Evolutionary conservation across 2,888 invertebrate species (phyloP), one percentile per base, ranked within the genome.

Genomic region (Hofmannophila pseudospretella): DNA sequence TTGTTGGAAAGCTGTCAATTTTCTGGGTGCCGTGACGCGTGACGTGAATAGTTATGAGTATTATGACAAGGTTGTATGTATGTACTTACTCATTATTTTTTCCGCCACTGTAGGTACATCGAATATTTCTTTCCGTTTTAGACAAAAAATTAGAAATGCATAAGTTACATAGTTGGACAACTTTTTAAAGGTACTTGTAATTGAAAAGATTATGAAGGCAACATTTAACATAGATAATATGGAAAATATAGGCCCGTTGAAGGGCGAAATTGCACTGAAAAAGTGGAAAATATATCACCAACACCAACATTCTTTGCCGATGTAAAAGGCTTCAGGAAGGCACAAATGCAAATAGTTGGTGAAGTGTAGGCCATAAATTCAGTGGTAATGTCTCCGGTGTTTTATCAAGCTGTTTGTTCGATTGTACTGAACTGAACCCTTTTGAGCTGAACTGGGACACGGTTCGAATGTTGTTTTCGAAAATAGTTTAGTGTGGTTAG

Each of bases 281-380:
- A 34, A 34, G 19, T 23, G 42, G 45, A 49, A 52, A 50, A 54
- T 50, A 50, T 46, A 52, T 49, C 45, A 42, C 48, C 48, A 44
- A 46, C 41, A 44, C 42, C 45, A 46, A 46, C 54, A 58, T 51
- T 58, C 58, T 58, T 58, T 58, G 44, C 29, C 39, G 32, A 33
- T 39, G 37, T 44, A 38, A 41, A 43, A 36, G 39, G 39, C 38
- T 32, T 35, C 36, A 40, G 44, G 41, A 34, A 34, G 34, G 42
- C 47, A 42, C 26, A 29, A 52, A 62, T 63, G 62, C 59, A 59
- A 62, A 63, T 63, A 57, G 51, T 58, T 51, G 52, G 49, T 46
- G 41, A 51, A 49, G 54, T 49, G 54, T 47, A 26, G 44, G 48
- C 51, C 45, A 56, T 62, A 62, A 59, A 59, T 65, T 42, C 45